A percentile compares a stretch with the other conserved stretches of the same genome.
Evolutionary conservation across 2,113 vertebrate genomes (phyloP).

Genomic region (Clinocottus analis): DNA sequence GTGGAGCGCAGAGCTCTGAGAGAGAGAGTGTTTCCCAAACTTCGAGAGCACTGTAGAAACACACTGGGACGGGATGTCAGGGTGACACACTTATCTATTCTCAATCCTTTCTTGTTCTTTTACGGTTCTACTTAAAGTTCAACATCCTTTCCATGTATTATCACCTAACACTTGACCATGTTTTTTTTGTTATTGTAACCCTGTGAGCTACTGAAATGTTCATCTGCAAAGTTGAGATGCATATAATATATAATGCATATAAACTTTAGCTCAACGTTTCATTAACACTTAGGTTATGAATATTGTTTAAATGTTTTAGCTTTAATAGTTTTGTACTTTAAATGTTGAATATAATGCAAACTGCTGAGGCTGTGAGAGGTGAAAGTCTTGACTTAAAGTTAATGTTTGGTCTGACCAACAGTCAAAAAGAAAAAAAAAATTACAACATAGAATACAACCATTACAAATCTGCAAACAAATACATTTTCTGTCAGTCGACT

Average conservation of each 20-base stretch:
- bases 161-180: not conserved
- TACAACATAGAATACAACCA: not conserved
- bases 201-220: not conserved
- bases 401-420: not conserved
- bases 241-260: too few species aligned
- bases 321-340: not conserved
- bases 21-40: slow-evolving; percentile 77
- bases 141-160: not conserved
- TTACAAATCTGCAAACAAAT: not conserved
- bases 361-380: not conserved
- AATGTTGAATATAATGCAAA: not conserved
- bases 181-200: too few species aligned
- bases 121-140: not conserved
- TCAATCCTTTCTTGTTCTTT: not conserved
- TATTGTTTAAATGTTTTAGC: not conserved
- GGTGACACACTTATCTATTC: slow-evolving; percentile 63
- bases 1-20: slow-evolving; percentile 79
- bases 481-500: not conserved
- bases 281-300: not conserved
- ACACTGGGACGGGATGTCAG: slow-evolving; percentile 79
- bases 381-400: not conserved
- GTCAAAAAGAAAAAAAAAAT: not conserved
- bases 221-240: not conserved
- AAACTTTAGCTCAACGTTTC: too few species aligned
- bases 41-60: slow-evolving; percentile 78